A percentile compares a stretch with the other conserved stretches of the same genome.
These are phyloP conservation scores for Melinaea menophilus DNA, from an alignment of 2,888 invertebrate genomes.

Conservation along the genomic window DNA sequence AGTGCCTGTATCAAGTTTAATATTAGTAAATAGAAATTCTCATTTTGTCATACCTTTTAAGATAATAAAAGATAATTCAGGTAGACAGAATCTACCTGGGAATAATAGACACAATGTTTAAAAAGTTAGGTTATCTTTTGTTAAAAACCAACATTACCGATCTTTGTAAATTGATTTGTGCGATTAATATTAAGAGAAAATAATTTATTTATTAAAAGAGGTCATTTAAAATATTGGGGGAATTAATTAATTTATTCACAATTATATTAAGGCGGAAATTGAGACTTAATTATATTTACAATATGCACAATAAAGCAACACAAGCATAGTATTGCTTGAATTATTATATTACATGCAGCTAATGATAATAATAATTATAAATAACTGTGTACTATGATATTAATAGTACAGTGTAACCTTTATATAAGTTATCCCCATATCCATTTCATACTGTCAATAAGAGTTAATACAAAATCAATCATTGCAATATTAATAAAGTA, in stretches of 20 bases:
- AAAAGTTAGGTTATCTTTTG: too few species aligned
- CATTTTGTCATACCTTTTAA: too few species aligned
- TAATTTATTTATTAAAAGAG: background rate
- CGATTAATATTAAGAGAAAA: background rate
- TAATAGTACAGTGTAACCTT: too few species aligned
- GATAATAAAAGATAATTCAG: too few species aligned
- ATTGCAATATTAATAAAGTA: background rate
- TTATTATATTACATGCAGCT: conserved; percentile 27
- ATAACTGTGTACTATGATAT: conserved; percentile 1
- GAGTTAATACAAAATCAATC: background rate
- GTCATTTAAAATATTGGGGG: background rate
- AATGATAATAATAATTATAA: background rate
- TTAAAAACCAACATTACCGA: too few species aligned
- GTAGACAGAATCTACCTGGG: too few species aligned
- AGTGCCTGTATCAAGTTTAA: too few species aligned
- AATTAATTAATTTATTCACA: conserved; percentile 45
- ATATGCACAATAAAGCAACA: conserved; percentile 70
- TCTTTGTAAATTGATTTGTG: background rate
- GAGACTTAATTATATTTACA: conserved; percentile 68
- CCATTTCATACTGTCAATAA: background rate
- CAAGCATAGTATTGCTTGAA: conserved; percentile 57
- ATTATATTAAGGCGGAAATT: conserved; percentile 71
- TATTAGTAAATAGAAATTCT: too few species aligned
- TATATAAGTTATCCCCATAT: too few species aligned
- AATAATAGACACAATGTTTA: too few species aligned